Evolutionary conservation across 1,140 invertebrate species (phyloP).

Genomic region (Daktulosphaira vitifoliae): DNA sequence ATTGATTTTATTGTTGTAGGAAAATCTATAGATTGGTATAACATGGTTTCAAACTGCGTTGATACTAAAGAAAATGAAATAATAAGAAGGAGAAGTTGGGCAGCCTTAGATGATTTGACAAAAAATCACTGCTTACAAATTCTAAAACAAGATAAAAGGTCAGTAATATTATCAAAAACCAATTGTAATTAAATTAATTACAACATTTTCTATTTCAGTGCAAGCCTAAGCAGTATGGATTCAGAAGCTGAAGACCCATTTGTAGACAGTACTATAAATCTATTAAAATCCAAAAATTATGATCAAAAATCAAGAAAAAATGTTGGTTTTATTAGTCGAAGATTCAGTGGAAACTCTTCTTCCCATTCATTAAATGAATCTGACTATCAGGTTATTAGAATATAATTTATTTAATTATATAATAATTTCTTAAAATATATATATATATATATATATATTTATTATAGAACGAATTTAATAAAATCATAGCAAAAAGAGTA

Average conservation of each 20-base stretch:
- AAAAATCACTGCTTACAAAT: constrained; percentile 46
- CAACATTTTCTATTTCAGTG: constrained; percentile 44
- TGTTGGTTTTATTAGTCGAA: constrained; percentile 32
- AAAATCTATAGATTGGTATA: constrained; percentile 38
- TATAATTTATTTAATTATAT: not conserved
- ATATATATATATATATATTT: constrained; percentile 26
- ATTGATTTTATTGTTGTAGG: constrained; percentile 32
- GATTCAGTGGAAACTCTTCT: constrained; percentile 55
- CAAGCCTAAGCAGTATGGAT: constrained; percentile 65
- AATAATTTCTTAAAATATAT: not conserved
- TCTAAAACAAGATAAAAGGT: constrained; percentile 49
- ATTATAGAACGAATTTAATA: constrained; percentile 52
- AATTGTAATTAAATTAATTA: not conserved
- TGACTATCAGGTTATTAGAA: constrained; percentile 56
- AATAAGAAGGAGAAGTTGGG: constrained; percentile 68
- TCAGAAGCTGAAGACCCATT: constrained; percentile 57
- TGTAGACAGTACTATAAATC: constrained; percentile 46
- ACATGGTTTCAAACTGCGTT: constrained; percentile 19
- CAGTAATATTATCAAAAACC: constrained; percentile 18
- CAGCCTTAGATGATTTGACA: constrained; percentile 57
- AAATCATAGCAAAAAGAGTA: constrained; percentile 51
- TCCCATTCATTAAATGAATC: constrained; percentile 78
- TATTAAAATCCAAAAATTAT: constrained; percentile 43
- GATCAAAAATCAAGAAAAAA: constrained; percentile 37
- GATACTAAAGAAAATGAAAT: constrained; percentile 43